Conservation (phyloP, 1,140 invertebrate species). For the Drosophila auraria region DNA sequence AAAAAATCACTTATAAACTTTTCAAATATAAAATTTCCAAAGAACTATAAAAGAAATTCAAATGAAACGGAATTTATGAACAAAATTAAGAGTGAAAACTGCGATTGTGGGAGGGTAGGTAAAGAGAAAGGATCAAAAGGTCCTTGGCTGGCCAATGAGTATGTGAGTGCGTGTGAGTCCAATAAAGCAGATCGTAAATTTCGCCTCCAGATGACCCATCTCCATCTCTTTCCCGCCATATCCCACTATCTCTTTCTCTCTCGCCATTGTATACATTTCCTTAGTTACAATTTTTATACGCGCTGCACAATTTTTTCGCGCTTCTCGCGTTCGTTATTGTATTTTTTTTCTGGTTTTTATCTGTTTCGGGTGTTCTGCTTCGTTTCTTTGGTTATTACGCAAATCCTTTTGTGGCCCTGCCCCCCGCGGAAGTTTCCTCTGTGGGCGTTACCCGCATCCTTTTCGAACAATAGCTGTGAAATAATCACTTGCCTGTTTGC, state of each 20-base stretch:
- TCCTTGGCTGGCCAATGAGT: constrained; percentile 6
- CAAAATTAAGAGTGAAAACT: neutral
- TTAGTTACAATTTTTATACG: constrained; percentile 45
- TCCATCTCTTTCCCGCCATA: neutral
- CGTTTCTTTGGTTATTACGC: constrained; percentile 71
- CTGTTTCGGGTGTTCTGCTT: constrained; percentile 30
- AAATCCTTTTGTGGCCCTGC: constrained; percentile 62
- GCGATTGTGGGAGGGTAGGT: neutral
- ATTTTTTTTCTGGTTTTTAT: constrained; percentile 17
- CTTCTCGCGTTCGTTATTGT: constrained; percentile 18
- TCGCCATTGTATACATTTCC: constrained; percentile 49
- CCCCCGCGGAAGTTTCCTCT: constrained; percentile 16
- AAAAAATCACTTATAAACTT: no score
- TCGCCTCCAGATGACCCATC: constrained; percentile 37
- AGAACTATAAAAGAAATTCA: neutral
- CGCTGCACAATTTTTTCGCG: constrained; percentile 60
- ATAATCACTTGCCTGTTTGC: constrained; percentile 81
- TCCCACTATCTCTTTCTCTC: constrained; percentile 6
- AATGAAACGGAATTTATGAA: neutral
- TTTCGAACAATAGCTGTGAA: constrained; percentile 77
- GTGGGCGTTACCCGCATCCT: constrained; percentile 12
- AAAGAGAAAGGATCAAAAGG: constrained; percentile 7
- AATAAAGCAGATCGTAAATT: constrained; percentile 80
- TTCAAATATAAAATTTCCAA: no score
- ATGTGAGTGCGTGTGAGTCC: constrained; percentile 23